Evolutionary conservation across 2,797 vertebrate species (phyloP).

Genomic region (Bradypodion pumilum): DNA sequence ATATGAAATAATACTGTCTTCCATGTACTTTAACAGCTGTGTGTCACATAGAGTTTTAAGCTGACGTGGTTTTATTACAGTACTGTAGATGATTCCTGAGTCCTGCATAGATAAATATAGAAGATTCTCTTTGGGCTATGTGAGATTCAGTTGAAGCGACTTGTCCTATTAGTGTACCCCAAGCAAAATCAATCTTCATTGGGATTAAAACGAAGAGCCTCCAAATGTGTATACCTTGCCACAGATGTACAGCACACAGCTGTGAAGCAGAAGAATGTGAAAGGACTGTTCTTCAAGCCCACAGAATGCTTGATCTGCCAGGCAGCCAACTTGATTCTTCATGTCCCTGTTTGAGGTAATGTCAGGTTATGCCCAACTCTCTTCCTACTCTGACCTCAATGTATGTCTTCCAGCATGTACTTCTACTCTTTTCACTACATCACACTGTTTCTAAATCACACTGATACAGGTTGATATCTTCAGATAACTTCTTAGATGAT

Average conservation of each 20-base stretch:
- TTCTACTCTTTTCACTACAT: too few relatives aligned
- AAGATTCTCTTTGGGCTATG: not conserved
- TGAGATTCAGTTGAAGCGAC: not conserved
- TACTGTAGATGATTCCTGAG: not conserved
- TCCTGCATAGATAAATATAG: not conserved
- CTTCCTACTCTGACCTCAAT: not conserved
- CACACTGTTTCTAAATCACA: not conserved
- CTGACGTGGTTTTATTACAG: not conserved
- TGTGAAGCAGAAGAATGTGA: not conserved
- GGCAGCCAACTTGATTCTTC: not conserved
- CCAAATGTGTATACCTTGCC: not conserved
- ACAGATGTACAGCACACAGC: not conserved
- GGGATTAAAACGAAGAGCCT: not conserved
- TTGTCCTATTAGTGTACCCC: not conserved
- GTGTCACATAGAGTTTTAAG: not conserved
- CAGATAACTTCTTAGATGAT: not conserved
- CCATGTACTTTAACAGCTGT: not conserved
- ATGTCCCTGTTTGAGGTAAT: not conserved
- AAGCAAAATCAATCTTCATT: not conserved
- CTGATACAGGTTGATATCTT: not conserved
- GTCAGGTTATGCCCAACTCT: not conserved
- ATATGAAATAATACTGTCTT: not conserved
- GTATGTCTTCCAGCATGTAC: too few relatives aligned
- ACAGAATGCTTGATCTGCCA: not conserved
- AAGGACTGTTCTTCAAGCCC: not conserved